These are phyloP conservation scores for Heliconius melpomene DNA, from an alignment of 1,140 invertebrate species.

Conservation along the genomic window DNA sequence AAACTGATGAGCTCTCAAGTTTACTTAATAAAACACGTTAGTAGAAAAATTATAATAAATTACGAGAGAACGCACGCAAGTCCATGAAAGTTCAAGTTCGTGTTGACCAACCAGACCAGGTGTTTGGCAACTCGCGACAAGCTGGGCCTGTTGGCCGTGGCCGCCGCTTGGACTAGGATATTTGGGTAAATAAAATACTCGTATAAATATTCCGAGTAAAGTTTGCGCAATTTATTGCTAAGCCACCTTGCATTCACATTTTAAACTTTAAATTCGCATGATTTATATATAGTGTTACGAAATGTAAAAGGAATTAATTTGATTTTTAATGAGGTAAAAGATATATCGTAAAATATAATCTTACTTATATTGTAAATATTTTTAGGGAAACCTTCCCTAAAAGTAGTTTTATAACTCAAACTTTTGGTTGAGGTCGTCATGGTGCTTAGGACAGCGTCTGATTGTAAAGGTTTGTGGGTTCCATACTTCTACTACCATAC, in stretches of 20 bases:
- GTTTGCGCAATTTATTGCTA: slow-evolving; percentile 5
- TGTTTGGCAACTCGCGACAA: slow-evolving; percentile 34
- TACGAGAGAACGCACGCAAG: slow-evolving; percentile 23
- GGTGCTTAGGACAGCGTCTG: too few relatives aligned
- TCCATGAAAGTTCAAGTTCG: slow-evolving; percentile 40
- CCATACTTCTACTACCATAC: too few relatives aligned
- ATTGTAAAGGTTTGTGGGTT: too few relatives aligned
- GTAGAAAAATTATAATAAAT: neutral
- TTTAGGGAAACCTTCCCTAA: too few relatives aligned
- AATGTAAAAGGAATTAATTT: neutral
- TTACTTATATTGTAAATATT: too few relatives aligned
- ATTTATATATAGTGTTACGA: neutral
- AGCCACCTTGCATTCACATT: slow-evolving; percentile 18
- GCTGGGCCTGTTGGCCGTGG: slow-evolving; percentile 32
- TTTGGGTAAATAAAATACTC: slow-evolving; percentile 19
- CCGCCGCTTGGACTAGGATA: slow-evolving; percentile 28
- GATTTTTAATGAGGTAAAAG: neutral
- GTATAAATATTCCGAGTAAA: neutral
- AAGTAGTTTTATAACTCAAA: too few relatives aligned
- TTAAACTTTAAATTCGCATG: slow-evolving; percentile 7
- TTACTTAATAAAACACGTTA: slow-evolving; percentile 10
- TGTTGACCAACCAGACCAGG: slow-evolving; percentile 37
- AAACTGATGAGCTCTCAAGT: neutral
- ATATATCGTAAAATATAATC: too few relatives aligned
- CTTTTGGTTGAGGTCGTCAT: too few relatives aligned